These are phyloP conservation scores for Taurulus bubalis DNA, from an alignment of 2,113 vertebrate species.

Conservation along the genomic window DNA sequence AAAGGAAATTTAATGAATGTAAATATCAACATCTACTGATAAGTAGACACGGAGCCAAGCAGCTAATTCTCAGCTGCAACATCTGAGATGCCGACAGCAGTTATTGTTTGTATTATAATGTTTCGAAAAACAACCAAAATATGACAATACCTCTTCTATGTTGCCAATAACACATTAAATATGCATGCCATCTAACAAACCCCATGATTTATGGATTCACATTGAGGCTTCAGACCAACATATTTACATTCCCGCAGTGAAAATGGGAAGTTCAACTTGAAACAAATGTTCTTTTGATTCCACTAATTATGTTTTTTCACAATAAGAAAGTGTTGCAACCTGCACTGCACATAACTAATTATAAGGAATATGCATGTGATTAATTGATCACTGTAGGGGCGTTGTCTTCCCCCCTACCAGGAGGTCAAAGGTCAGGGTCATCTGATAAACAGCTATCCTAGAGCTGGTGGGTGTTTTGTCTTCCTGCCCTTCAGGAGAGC, in stretches of 20 bases:
- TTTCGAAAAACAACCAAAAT: background rate
- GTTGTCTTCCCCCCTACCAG: no score
- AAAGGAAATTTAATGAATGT: conserved; percentile 5
- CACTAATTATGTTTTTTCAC: no score
- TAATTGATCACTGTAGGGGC: no score
- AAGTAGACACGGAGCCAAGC: background rate
- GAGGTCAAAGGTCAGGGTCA: conserved; percentile 10
- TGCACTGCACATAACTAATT: background rate
- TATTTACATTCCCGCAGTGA: background rate
- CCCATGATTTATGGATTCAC: background rate
- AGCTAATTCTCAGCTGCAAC: background rate
- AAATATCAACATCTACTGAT: conserved; percentile 1
- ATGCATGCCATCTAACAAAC: background rate
- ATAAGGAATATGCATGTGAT: background rate
- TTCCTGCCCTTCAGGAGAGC: background rate
- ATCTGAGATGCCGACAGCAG: no score
- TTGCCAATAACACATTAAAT: background rate
- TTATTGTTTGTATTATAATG: background rate
- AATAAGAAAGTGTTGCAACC: background rate
- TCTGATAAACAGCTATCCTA: background rate
- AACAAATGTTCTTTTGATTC: background rate
- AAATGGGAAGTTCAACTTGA: background rate
- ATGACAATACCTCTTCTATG: background rate
- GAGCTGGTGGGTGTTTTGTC: background rate
- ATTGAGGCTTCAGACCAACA: no score